These are phyloP conservation scores for Oryzias sinensis DNA, from an alignment of 2,797 vertebrate species.

Conservation along the genomic window DNA sequence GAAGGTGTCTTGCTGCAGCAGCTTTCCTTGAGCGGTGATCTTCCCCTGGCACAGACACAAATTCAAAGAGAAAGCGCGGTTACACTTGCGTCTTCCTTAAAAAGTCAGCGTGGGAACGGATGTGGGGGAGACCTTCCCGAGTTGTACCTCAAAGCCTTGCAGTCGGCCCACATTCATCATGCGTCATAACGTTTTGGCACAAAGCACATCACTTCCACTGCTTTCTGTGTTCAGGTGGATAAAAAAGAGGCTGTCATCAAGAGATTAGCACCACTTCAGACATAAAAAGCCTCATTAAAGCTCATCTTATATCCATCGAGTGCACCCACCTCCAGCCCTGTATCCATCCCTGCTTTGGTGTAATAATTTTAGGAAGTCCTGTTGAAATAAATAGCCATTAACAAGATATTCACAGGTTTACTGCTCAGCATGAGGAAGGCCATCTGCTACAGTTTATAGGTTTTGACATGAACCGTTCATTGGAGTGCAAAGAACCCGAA, in stretches of 20 bases:
- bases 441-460: slow-evolving; percentile 64
- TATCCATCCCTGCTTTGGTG: slow-evolving; percentile 89
- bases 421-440: slow-evolving; percentile 37
- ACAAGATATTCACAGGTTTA: slow-evolving; percentile 49
- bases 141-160: slow-evolving; percentile 89
- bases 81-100: slow-evolving; percentile 8
- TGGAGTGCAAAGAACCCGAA: slow-evolving; percentile 37
- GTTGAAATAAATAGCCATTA: slow-evolving; percentile 67
- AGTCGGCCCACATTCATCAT: slow-evolving; percentile 95
- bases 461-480: slow-evolving; percentile 41
- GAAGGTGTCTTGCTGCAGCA: slow-evolving; percentile 92
- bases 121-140: neutral
- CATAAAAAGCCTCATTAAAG: slow-evolving; percentile 5
- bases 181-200: slow-evolving; percentile 92
- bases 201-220: slow-evolving; percentile 93
- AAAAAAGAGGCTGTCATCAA: slow-evolving; percentile 7
- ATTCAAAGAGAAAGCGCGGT: neutral
- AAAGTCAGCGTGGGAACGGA: slow-evolving; percentile 26
- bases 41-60: slow-evolving; percentile 79
- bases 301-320: neutral
- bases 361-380: slow-evolving; percentile 95
- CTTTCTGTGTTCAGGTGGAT: slow-evolving; percentile 79
- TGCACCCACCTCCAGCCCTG: slow-evolving; percentile 84
- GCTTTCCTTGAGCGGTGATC: slow-evolving; percentile 91
- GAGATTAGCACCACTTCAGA: neutral